Evolutionary conservation across 2,888 invertebrate genomes (phyloP), one percentile per base, ranked within the genome.

Genomic region (Maniola hyperantus): DNA sequence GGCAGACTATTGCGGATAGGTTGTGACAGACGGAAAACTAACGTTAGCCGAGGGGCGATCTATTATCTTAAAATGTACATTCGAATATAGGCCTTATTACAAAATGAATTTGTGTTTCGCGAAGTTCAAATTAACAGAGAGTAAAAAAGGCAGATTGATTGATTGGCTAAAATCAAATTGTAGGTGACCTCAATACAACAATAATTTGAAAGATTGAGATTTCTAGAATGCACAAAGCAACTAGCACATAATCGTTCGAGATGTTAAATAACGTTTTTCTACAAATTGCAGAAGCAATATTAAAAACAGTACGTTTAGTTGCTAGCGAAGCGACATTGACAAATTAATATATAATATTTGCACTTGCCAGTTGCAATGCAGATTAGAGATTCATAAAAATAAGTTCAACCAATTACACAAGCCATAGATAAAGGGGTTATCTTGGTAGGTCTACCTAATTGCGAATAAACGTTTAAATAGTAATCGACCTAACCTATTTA

Each of bases 161-260:
- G 78, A 74, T 80, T 78, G 68, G 66, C 77, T 76, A 78, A 13
- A 72, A 78, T 78, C 79, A 70, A 83, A 87, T 83, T 79, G 79
- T 83, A 85, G 86, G 84, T 86, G 87, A 87, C 87, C 85, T 75
- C 83, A 78, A 80, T 84, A 74, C 74, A 73, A 76, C 70, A 75
- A 34, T 33, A 42, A 54, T 46, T 26, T 63, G 6, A 44, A 46
- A 15, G 13, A 63, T 55, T 55, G 13, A 26, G 42, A 51, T 54
- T 63, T 39, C 42, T 42, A 8, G 10, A 50, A 11, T 34, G 6
- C 11, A 61, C 51, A 50, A 50, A 46, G 15, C 46, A 54, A 54
- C 5, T 7, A 53, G 2, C 54, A 8, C 1, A 15, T 7, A 33
- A 6, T 6, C 26, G 20, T 26, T 26, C 13, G 1, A 26, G 13